A percentile compares a stretch with the other conserved stretches of the same genome.
Evolutionary conservation across 2,888 invertebrate genomes (phyloP).

Genomic region (Rutpela maculata): DNA sequence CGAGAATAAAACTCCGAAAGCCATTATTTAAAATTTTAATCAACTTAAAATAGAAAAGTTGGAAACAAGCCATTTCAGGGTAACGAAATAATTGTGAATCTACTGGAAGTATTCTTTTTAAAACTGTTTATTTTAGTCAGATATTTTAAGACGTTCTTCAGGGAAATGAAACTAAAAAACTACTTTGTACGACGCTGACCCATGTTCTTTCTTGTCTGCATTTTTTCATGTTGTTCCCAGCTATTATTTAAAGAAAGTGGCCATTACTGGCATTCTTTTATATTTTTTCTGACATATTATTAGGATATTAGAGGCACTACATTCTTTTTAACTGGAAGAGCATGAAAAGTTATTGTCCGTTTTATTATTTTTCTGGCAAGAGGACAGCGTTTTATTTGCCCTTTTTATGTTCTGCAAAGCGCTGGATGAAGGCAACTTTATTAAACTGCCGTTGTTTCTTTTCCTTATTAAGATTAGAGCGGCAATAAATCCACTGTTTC

Average conservation of each 20-base stretch:
- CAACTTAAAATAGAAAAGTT: background rate
- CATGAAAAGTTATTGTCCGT: conserved; percentile 38
- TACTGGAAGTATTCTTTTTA: background rate
- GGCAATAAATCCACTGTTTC: conserved; percentile 17
- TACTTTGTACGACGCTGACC: background rate
- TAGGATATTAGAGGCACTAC: conserved; percentile 41
- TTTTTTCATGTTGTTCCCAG: conserved; percentile 30
- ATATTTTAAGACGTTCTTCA: background rate
- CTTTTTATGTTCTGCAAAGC: conserved; percentile 17
- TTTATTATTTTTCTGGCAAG: conserved; percentile 42
- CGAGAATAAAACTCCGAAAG: background rate
- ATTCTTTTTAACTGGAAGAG: conserved; percentile 38
- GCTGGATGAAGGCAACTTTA: conserved; percentile 34
- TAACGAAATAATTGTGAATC: background rate
- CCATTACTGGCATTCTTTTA: conserved; percentile 30
- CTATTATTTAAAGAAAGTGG: conserved; percentile 33
- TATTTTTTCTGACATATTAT: conserved; percentile 42
- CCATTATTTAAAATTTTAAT: background rate
- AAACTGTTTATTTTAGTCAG: background rate
- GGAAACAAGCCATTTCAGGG: background rate
- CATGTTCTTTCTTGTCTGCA: conserved; percentile 33
- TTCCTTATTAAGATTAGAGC: conserved; percentile 28
- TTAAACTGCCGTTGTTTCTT: conserved; percentile 37
- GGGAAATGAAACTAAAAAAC: background rate
- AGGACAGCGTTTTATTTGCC: conserved; percentile 25